Evolutionary conservation across 2,888 invertebrate species (phyloP).

Genomic region (Dione vanillae): DNA sequence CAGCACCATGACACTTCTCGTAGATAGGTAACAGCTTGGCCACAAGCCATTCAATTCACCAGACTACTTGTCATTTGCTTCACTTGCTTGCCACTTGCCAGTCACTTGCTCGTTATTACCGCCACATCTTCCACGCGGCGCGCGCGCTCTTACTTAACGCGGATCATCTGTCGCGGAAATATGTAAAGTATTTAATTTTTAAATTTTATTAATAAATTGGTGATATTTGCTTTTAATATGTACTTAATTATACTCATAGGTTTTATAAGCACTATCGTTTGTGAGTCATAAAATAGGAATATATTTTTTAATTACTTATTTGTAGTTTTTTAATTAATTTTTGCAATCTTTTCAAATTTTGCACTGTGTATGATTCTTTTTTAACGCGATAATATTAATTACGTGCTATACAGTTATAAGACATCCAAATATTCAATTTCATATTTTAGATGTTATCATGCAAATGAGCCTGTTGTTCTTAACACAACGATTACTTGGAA

Average conservation of each 20-base stretch:
- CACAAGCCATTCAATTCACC: not conserved
- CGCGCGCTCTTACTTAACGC: conserved; percentile 3
- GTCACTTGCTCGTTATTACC: not conserved
- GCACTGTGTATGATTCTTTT: not conserved
- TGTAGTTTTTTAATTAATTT: not conserved
- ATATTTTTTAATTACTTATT: not conserved
- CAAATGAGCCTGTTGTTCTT: not conserved
- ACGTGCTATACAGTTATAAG: too few relatives aligned
- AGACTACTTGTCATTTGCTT: too few relatives aligned
- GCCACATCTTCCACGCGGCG: not conserved
- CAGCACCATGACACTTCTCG: conserved; percentile 50
- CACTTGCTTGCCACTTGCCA: not conserved
- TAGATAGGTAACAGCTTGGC: conserved; percentile 48
- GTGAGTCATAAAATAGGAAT: not conserved
- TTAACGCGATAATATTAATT: too few relatives aligned
- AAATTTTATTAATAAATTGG: too few relatives aligned
- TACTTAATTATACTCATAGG: not conserved
- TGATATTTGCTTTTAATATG: too few relatives aligned
- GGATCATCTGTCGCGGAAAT: not conserved
- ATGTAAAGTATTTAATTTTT: conserved; percentile 24
- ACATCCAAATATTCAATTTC: not conserved
- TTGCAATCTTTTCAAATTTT: not conserved
- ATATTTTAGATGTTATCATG: not conserved
- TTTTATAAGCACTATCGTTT: not conserved
- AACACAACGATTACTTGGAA: conserved; percentile 1